These are phyloP conservation scores for Calameuta idolon DNA, from an alignment of 2,888 invertebrate species.

Conservation along the genomic window DNA sequence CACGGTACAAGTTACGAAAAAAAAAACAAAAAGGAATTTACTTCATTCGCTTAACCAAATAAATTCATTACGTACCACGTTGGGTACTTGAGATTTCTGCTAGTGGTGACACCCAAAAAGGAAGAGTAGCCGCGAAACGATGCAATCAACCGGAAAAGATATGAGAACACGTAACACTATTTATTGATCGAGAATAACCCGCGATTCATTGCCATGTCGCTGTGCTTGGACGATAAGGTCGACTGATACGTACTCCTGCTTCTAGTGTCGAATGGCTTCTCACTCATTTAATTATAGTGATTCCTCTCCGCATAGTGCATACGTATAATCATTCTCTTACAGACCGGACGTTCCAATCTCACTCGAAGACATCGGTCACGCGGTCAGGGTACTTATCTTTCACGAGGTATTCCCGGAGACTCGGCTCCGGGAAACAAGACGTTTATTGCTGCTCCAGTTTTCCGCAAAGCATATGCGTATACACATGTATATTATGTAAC, in stretches of 20 bases:
- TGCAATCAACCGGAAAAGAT: background rate
- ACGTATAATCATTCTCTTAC: background rate
- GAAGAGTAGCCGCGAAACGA: background rate
- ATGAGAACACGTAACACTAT: background rate
- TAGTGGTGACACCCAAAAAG: background rate
- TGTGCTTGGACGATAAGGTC: background rate
- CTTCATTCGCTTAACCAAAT: background rate
- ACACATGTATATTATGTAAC: background rate
- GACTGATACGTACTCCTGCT: background rate
- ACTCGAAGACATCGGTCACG: background rate
- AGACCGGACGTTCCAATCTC: background rate
- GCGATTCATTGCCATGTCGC: background rate
- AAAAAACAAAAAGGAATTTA: background rate
- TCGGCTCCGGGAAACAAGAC: background rate
- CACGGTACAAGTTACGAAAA: background rate
- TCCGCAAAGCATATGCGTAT: background rate
- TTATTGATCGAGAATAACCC: constrained; percentile 2
- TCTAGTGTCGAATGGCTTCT: background rate
- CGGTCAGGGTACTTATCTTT: background rate
- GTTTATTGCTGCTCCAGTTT: background rate
- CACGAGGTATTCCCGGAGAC: background rate
- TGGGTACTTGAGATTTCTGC: background rate
- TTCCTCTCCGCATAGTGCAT: background rate
- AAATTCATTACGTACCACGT: background rate
- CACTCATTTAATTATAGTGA: background rate